phyloP scores from a whole-genome alignment of 2,113 vertebrate species.

The Platichthys stellatus region DNA sequence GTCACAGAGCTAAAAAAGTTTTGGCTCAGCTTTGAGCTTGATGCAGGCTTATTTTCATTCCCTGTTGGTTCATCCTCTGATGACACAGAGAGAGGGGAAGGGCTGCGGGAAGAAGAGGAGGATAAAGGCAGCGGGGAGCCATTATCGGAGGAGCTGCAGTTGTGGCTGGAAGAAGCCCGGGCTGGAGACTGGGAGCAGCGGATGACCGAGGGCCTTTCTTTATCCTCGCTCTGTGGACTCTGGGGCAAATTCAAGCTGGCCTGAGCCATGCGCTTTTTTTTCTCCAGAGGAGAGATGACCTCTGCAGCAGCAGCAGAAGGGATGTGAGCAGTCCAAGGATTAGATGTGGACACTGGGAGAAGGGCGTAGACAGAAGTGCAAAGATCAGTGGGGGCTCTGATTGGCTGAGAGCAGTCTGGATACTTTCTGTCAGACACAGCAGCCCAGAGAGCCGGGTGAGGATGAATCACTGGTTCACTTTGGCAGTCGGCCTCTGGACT shows the following conservation, averaged over 20 bases:
- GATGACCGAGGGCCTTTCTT: slow-evolving; percentile 82
- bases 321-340: slow-evolving; percentile 65
- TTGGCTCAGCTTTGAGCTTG: slow-evolving; percentile 31
- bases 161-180: slow-evolving; percentile 48
- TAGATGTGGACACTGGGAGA: slow-evolving; percentile 69
- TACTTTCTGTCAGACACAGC: slow-evolving; percentile 53
- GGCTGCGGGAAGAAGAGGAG: slow-evolving; percentile 78
- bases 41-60: slow-evolving; percentile 43
- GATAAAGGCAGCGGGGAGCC: slow-evolving; percentile 79
- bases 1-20: slow-evolving; percentile 33
- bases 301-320: slow-evolving; percentile 79
- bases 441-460: slow-evolving; percentile 63
- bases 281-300: slow-evolving; percentile 94
- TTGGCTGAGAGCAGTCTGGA: slow-evolving; percentile 44
- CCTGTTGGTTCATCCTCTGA: slow-evolving; percentile 75
- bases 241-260: slow-evolving; percentile 79
- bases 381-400: slow-evolving; percentile 37
- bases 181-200: slow-evolving; percentile 75
- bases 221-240: slow-evolving; percentile 63
- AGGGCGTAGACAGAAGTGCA: slow-evolving; percentile 62
- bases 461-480: slow-evolving; percentile 58
- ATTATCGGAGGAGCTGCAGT: slow-evolving; percentile 77
- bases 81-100: slow-evolving; percentile 79
- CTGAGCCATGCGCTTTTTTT: slow-evolving; percentile 94
- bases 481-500: slow-evolving; percentile 52